Base-by-base conservation (phyloP, 2,888 invertebrate genomes). In the Caenorhabditis angaria region DNA sequence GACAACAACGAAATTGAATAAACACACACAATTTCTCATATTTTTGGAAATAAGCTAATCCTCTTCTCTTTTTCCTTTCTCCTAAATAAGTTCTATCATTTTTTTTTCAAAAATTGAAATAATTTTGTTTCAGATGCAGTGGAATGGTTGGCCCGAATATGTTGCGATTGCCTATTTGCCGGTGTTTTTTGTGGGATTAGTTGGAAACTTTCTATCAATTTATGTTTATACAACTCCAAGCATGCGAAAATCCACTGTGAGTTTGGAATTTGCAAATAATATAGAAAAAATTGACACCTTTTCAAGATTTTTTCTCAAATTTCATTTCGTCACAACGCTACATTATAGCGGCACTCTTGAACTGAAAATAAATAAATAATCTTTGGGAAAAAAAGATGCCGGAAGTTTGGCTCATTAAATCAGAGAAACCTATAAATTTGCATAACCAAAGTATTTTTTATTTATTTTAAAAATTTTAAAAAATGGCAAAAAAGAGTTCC, bases 131-230 rank as follows among this genome's bases (percentile, higher is more conserved):
- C 41, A 41, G 41, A 41, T 41, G 41, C 41, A 41, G 41, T 18
- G 65, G 29, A 70, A 62, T 27, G 70, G 70, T 22, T 71, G 67
- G 66, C 58, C 63, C 18, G 71, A 71, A 32, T 71, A 67, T 35
- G 53, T 63, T 8, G 60, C 71, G 2, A 61, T 66, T 53, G 65
- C 57, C n/a, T 72, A 72, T 48, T 27, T 72, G 12, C 67, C 68
- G 12, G 57, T 68, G 2, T 65, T 68, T 18, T 22, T 67, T 4
- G 48, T 72, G 27, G 72, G 72, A 28, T 28, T 72, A 12, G 25
- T 72, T 20, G 72, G 72, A 32, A 72, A 72, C 24, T 57, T 54
- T 56, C 57, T 72, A 18, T 72, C 72, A 12, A 32, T 72, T 12
- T 62, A 62, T 50, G 72, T 72, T 22, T 72, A 72, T 57, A 68